phyloP scores from a whole-genome alignment of 1,140 invertebrate species.

The Vanessa atalanta region DNA sequence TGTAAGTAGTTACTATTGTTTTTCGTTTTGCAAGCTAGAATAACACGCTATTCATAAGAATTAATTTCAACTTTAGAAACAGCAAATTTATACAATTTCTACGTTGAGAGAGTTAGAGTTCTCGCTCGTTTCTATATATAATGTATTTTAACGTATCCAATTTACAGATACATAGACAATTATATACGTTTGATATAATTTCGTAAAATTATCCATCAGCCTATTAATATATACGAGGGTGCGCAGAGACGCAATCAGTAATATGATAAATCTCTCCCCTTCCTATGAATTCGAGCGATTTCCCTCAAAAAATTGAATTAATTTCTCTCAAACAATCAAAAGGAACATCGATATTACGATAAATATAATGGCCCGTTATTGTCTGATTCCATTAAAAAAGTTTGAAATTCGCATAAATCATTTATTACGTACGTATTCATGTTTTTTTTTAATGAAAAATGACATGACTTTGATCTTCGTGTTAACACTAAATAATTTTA shows the following conservation, averaged over 20 bases:
- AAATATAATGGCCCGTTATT: too few species aligned
- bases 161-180: background rate
- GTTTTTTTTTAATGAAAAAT: too few species aligned
- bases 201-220: slow-evolving; percentile 43
- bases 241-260: slow-evolving; percentile 46
- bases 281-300: slow-evolving; percentile 37
- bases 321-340: slow-evolving; percentile 33
- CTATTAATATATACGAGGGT: slow-evolving; percentile 51
- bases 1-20: too few species aligned
- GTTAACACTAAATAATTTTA: too few species aligned
- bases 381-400: too few species aligned
- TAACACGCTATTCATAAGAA: too few species aligned
- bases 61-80: too few species aligned
- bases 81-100: background rate
- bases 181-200: slow-evolving; percentile 28
- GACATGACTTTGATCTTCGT: too few species aligned
- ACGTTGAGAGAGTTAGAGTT: background rate
- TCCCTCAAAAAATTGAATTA: slow-evolving; percentile 39
- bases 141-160: background rate
- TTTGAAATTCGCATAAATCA: too few species aligned
- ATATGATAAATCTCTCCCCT: slow-evolving; percentile 48
- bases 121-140: too few species aligned
- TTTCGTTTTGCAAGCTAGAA: too few species aligned
- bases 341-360: slow-evolving; percentile 11
- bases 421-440: too few species aligned